Evolutionary conservation across 2,797 vertebrate genomes (phyloP), one percentile per base, ranked within the genome.

Genomic region (Distichodus sexfasciatus): DNA sequence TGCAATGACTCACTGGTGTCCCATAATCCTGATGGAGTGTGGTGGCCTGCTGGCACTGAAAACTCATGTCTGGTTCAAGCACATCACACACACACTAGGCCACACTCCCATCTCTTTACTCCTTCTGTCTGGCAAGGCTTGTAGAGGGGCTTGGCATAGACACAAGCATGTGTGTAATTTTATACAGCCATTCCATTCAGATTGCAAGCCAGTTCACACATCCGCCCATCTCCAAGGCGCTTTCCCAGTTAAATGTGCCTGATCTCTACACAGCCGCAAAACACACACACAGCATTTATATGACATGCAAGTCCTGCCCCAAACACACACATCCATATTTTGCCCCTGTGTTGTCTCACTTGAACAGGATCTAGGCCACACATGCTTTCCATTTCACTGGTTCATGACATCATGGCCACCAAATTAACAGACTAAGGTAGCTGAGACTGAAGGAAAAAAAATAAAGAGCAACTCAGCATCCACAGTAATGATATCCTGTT

Each of bases 401-500:
- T 2, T 67, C 58, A 50, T 79, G 69, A 77, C 79, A 43, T 79
- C 77, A 82, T 64, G 14, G 59, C 51, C 64, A 54, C 68, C 66
- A 75, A 70, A 72, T 72, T 59, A 79, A 77, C 62, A 70, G 62
- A 72, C 72, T 41, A 71, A 72, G 68, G 64, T 67, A 66, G 38
- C 10, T 19, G 19, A 28, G 59, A 50, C 66, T 55, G 38, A 62
- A 66, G 58, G 60, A 54, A 60, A 44, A n/a, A n/a, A 55, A 66
- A 75, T 55, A 60, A 77, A 71, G 59, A 77, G 23, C 43, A 64
- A 57, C 71, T 74, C 63, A 41, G 36, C 59, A 62, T 72, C 66
- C 66, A 50, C 72, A 57, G 60, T 74, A 76, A 75, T 79, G 68
- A 71, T 79, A 76, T 78, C 76, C 58, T 71, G 71, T 66, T 81